A percentile compares a stretch with the other conserved stretches of the same genome.
Evolutionary conservation across 2,888 invertebrate species (phyloP).

Genomic region (Cotesia congregata): DNA sequence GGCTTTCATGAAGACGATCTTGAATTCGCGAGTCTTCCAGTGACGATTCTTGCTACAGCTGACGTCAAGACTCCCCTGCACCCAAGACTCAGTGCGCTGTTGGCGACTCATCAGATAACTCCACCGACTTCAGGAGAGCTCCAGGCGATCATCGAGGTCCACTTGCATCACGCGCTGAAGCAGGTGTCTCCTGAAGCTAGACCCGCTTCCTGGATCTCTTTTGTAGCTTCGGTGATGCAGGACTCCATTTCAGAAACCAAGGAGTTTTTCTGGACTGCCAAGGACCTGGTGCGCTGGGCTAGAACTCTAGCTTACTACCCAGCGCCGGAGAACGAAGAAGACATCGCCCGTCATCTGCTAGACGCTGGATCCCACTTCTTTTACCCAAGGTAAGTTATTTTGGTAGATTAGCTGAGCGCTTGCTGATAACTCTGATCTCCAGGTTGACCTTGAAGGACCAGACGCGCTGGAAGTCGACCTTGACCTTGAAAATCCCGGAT

Average conservation of each 20-base stretch:
- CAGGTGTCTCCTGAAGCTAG: conserved; percentile 28
- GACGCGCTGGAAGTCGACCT: conserved; percentile 56
- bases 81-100: conserved; percentile 61
- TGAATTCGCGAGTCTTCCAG: conserved; percentile 63
- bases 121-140: conserved; percentile 57
- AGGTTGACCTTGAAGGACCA: conserved; percentile 55
- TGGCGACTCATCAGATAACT: conserved; percentile 62
- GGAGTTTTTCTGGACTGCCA: conserved; percentile 55
- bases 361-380: conserved; percentile 61
- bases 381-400: conserved; percentile 53
- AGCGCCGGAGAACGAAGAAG: conserved; percentile 52
- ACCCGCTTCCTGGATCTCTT: conserved; percentile 59
- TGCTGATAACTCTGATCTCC: conserved; percentile 34
- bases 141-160: conserved; percentile 59
- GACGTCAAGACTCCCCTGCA: conserved; percentile 60
- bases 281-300: conserved; percentile 63
- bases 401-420: background rate
- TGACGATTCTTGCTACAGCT: conserved; percentile 61
- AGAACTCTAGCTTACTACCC: conserved; percentile 60
- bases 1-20: conserved; percentile 68
- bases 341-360: conserved; percentile 55
- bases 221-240: conserved; percentile 55
- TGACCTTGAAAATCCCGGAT: conserved; percentile 52
- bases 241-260: conserved; percentile 56
- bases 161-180: conserved; percentile 57